A percentile compares a stretch with the other conserved stretches of the same genome.
These are phyloP conservation scores for Automeris io DNA, from an alignment of 2,888 invertebrate genomes.

Conservation along the genomic window DNA sequence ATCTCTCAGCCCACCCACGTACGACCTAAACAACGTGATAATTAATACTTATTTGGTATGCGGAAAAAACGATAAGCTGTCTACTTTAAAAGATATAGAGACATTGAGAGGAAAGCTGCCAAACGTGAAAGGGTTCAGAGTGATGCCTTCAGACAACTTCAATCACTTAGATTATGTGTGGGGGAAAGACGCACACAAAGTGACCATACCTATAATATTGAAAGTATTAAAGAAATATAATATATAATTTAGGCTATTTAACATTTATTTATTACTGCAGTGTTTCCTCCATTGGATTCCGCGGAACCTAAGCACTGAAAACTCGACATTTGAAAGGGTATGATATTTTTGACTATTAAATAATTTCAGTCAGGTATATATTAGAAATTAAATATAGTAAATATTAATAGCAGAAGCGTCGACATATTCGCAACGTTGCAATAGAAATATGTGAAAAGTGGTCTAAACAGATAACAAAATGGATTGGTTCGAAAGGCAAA, in stretches of 20 bases:
- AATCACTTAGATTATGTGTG: constrained; percentile 40
- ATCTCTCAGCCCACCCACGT: constrained; percentile 26
- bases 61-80: constrained; percentile 32
- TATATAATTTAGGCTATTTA: too few relatives aligned
- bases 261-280: constrained; percentile 9
- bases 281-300: too few relatives aligned
- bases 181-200: constrained; percentile 23
- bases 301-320: too few relatives aligned
- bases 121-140: constrained; percentile 24
- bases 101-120: constrained; percentile 23
- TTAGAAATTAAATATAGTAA: too few relatives aligned
- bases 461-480: too few relatives aligned
- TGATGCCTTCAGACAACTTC: constrained; percentile 19
- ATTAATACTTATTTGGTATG: constrained; percentile 29
- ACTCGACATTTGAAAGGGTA: too few relatives aligned
- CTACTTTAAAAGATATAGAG: constrained; percentile 28
- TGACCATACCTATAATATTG: constrained; percentile 19
- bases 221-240: constrained; percentile 18
- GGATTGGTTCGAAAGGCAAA: too few relatives aligned
- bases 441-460: too few relatives aligned
- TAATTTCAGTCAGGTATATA: too few relatives aligned
- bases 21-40: constrained; percentile 33
- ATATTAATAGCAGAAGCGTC: too few relatives aligned
- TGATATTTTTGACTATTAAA: too few relatives aligned
- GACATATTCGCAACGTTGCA: too few relatives aligned